These are phyloP conservation scores for Paragorgia papillata DNA, from an alignment of 92 coral and sea anemone genomes.

Conservation along the genomic window DNA sequence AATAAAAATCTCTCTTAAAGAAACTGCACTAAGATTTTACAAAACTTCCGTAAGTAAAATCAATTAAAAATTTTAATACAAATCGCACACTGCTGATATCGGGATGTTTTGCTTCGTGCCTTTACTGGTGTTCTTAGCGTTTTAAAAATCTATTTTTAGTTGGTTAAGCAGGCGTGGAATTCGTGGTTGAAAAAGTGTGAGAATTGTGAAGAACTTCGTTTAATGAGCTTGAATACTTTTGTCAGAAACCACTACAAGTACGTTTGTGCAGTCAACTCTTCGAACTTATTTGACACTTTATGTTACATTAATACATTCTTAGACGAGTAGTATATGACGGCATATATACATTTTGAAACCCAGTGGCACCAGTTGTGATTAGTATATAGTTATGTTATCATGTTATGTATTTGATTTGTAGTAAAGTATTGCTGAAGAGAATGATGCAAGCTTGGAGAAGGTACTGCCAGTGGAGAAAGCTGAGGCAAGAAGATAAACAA, in stretches of 20 bases:
- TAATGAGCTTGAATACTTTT: slow-evolving; percentile 68
- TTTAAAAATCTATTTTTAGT: slow-evolving; percentile 43
- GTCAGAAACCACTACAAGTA: slow-evolving; percentile 84
- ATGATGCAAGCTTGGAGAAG: slow-evolving; percentile 56
- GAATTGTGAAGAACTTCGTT: slow-evolving; percentile 85
- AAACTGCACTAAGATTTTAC: slow-evolving; percentile 8
- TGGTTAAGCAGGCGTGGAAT: slow-evolving; percentile 69
- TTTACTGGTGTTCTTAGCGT: no score
- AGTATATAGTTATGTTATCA: no score
- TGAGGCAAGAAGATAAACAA: slow-evolving; percentile 65
- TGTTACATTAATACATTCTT: no score
- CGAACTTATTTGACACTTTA: no score
- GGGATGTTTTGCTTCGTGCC: no score
- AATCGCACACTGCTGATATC: no score
- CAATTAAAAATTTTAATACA: no score
- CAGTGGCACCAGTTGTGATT: no score
- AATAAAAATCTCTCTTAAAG: background rate
- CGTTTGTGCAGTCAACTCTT: background rate
- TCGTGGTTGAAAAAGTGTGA: slow-evolving; percentile 89
- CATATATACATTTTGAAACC: no score
- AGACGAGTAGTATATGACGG: no score
- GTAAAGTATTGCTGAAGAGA: slow-evolving; percentile 44
- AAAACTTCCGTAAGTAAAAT: slow-evolving; percentile 16
- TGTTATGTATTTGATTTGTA: background rate
- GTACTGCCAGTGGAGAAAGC: slow-evolving; percentile 76